Conservation (phyloP, 92 coral and sea anemone genomes). For the Zoanthus sansibaricus region DNA sequence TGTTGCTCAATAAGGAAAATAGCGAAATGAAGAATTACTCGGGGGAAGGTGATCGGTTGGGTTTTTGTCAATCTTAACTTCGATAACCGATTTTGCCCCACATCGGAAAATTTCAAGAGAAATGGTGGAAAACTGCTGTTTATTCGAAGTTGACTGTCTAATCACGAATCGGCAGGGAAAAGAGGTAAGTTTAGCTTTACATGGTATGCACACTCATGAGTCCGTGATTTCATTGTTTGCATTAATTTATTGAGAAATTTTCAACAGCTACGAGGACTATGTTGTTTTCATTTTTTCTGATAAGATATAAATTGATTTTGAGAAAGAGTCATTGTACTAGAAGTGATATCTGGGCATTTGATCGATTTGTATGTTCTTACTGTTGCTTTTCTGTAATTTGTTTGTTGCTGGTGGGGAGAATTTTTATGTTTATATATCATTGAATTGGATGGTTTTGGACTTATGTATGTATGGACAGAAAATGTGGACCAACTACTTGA, state of each 20-base stretch:
- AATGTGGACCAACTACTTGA: conserved; percentile 44
- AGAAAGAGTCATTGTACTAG: conserved; percentile 29
- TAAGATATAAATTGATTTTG: conserved; percentile 29
- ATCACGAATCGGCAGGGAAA: conserved; percentile 39
- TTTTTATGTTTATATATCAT: conserved; percentile 40
- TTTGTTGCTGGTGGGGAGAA: conserved; percentile 47
- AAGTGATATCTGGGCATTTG: conserved; percentile 31
- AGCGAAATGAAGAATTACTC: conserved; percentile 12
- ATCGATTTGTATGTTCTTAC: conserved; percentile 42
- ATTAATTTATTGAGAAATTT: conserved; percentile 19
- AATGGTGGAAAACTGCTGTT: conserved; percentile 17
- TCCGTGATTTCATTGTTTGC: conserved; percentile 18
- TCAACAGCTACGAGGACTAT: conserved; percentile 26
- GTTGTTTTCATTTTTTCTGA: conserved; percentile 13
- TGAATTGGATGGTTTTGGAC: conserved; percentile 21
- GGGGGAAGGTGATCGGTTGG: conserved; percentile 33
- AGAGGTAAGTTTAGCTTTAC: conserved; percentile 33
- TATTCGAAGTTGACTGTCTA: conserved; percentile 37
- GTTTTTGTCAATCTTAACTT: conserved; percentile 20
- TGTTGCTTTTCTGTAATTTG: conserved; percentile 32
- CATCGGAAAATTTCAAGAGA: neutral
- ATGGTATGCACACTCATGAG: conserved; percentile 11
- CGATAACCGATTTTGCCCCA: conserved; percentile 31
- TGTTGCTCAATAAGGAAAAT: neutral
- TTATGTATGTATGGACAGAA: conserved; percentile 22